Conservation (phyloP, 1,140 invertebrate species). For the Drosophila athabasca region DNA sequence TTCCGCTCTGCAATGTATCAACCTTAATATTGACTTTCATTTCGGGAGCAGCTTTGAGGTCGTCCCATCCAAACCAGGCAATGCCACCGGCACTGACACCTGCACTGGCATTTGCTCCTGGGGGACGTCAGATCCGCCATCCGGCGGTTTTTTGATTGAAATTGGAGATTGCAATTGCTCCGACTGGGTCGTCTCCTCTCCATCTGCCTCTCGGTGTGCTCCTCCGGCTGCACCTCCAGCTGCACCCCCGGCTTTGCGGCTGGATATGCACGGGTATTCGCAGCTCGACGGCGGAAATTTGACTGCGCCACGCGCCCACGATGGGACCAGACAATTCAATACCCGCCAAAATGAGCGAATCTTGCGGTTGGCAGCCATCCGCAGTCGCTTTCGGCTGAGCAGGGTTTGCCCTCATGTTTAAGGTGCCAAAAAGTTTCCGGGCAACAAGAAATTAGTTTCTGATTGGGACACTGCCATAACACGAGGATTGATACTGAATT, state of each 20-base stretch:
- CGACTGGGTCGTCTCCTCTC: constrained; percentile 33
- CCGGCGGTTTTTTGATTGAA: constrained; percentile 78
- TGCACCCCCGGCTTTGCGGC: neutral
- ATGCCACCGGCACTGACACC: neutral
- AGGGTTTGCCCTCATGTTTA: constrained; percentile 6
- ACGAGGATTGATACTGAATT: constrained; percentile 21
- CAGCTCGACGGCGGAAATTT: constrained; percentile 69
- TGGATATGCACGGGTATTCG: constrained; percentile 45
- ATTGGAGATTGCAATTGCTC: constrained; percentile 77
- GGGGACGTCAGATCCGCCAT: constrained; percentile 23
- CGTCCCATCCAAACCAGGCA: constrained; percentile 48
- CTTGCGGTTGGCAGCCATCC: constrained; percentile 51
- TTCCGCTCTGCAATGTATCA: constrained; percentile 63
- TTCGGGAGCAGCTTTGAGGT: constrained; percentile 71
- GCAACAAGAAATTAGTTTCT: constrained; percentile 70
- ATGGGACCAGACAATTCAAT: constrained; percentile 76
- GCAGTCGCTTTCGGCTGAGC: constrained; percentile 12
- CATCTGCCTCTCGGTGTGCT: neutral
- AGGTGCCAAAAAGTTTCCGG: constrained; percentile 41
- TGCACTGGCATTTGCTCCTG: constrained; percentile 12
- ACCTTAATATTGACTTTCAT: constrained; percentile 79
- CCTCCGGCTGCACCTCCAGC: neutral
- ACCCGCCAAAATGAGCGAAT: constrained; percentile 60
- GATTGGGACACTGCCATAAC: constrained; percentile 28
- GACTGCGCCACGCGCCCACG: constrained; percentile 70